These are phyloP conservation scores for Torymus texanus DNA, from an alignment of 2,888 invertebrate species.

Conservation along the genomic window DNA sequence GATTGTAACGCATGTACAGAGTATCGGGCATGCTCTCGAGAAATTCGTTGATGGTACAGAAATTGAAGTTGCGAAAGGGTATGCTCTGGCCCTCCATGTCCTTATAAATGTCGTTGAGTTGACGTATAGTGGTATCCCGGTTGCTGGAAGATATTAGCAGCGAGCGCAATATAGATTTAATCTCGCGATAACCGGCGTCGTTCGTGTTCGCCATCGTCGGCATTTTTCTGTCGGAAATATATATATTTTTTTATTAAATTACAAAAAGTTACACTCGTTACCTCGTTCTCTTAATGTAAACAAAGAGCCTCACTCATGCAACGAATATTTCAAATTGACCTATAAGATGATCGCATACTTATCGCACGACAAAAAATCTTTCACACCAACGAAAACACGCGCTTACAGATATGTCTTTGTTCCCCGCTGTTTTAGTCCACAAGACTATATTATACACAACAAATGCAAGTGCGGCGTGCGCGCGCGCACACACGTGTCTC, in stretches of 20 bases:
- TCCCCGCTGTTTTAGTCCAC: too few species aligned
- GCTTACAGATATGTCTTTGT: too few species aligned
- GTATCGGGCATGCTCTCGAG: constrained; percentile 58
- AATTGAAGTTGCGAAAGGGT: constrained; percentile 63
- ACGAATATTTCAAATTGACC: too few species aligned
- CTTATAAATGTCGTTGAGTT: constrained; percentile 60
- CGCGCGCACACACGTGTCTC: too few species aligned
- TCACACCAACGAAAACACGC: too few species aligned
- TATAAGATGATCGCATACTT: too few species aligned
- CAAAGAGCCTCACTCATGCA: too few species aligned
- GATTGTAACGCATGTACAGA: constrained; percentile 37
- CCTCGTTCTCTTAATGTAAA: too few species aligned
- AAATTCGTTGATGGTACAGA: constrained; percentile 57
- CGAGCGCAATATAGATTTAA: constrained; percentile 58
- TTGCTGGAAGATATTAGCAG: constrained; percentile 59
- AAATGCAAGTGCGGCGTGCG: too few species aligned
- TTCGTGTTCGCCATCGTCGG: neutral
- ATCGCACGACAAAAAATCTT: too few species aligned
- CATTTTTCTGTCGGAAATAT: constrained; percentile 5
- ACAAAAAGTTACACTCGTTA: neutral
- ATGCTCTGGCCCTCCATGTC: constrained; percentile 59
- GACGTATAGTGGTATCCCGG: constrained; percentile 29
- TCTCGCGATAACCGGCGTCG: constrained; percentile 29
- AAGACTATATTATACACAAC: too few species aligned
- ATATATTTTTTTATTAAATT: neutral